Evolutionary conservation across 2,113 vertebrate species (phyloP).

Genomic region (Pelobates fuscus): DNA sequence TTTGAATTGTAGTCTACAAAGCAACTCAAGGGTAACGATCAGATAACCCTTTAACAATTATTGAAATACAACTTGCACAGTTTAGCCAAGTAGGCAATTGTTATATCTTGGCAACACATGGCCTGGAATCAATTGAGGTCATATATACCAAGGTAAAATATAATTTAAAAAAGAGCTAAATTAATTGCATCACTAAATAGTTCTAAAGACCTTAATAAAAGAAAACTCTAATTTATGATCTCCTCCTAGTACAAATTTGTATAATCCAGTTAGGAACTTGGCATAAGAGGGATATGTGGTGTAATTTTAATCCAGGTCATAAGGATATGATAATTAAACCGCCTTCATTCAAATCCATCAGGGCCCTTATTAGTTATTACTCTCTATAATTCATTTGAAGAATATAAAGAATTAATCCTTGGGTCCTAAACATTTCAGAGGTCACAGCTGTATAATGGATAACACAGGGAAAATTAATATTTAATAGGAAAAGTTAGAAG

Average conservation of each 20-base stretch:
- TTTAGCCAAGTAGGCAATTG: too few species aligned
- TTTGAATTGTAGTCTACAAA: too few species aligned
- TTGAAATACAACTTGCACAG: too few species aligned
- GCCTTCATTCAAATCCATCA: conserved; percentile 16
- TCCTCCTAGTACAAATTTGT: not conserved
- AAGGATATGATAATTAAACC: conserved; percentile 22
- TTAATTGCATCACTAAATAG: not conserved
- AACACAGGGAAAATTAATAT: conserved; percentile 62
- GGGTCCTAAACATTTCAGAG: conserved; percentile 46
- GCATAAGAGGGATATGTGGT: not conserved
- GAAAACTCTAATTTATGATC: not conserved
- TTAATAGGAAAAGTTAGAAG: conserved; percentile 63
- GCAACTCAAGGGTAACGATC: too few species aligned
- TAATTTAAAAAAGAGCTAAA: too few species aligned
- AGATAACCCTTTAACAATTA: too few species aligned
- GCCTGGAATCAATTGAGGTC: too few species aligned
- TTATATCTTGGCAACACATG: too few species aligned
- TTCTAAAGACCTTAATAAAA: not conserved
- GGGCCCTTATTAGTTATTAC: conserved; percentile 43
- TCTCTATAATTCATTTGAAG: conserved; percentile 37
- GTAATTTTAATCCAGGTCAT: not conserved
- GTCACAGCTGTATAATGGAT: conserved; percentile 48
- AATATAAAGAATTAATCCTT: conserved; percentile 41
- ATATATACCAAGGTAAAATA: too few species aligned
- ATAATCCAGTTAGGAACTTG: not conserved